Base-by-base conservation (phyloP, 2,797 vertebrate genomes). In the Coregonus suidteri region DNA sequence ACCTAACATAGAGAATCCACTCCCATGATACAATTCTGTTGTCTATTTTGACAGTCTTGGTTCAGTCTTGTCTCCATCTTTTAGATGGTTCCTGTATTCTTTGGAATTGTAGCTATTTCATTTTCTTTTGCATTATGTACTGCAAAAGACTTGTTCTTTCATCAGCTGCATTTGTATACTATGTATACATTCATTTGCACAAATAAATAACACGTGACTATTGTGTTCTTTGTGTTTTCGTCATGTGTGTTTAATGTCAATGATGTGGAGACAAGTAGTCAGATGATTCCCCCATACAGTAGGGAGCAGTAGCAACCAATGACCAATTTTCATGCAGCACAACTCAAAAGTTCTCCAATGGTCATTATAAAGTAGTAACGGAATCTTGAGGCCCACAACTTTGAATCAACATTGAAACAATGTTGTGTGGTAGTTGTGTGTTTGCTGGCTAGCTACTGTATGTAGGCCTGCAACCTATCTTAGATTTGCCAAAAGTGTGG, bases 151-250 rank as follows among this genome's bases (percentile, higher is more conserved):
- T 73, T 84, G 90, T 84, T 90, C 91, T 78, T 76, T 87, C 86
- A 78, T 88, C 84, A 92, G 87, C 90, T 93, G 91, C 88, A 87
- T 85, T 89, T 96, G 97, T 98, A 97, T 98, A 97, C 97, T 95
- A 94, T 97, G 97, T 98, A 98, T 98, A 97, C 96, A 92, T 85
- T 84, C 71, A 91, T 88, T 79, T 84, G 75, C 86, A 69, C 89
- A 90, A 81, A 83, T 77, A 87, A 80, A 78, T 80, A 71, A 83
- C 41, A 47, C 75, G 75, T 77, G 56, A 79, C 77, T 78, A 76
- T 64, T 82, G 73, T 70, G 84, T 79, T 77, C 25, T 47, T 34
- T 66, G 31, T 16, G 71, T 37, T 47, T 47, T 47, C 9, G 9
- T 47, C 41, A 47, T 65, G 47, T 81, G 7, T 85, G 30, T 52